Evolutionary conservation across 2,797 vertebrate genomes (phyloP).

Genomic region (Gymnoscopelus microlampas): DNA sequence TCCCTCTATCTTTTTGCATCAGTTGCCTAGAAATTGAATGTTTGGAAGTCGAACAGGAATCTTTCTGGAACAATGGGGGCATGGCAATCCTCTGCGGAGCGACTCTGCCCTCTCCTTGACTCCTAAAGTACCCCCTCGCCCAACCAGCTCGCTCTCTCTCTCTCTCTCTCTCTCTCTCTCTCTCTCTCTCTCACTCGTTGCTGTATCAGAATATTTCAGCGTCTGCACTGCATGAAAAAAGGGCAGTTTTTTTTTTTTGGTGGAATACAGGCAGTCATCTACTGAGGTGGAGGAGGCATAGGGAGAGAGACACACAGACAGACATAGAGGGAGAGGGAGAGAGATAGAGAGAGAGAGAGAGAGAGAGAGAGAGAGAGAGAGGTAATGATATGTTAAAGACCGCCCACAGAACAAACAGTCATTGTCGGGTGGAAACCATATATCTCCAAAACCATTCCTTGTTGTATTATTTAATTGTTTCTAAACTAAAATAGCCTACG

Average conservation of each 20-base stretch:
- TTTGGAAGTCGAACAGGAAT: slow-evolving; percentile 53
- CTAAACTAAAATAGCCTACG: too few relatives aligned
- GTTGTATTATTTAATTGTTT: too few relatives aligned
- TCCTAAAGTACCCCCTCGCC: slow-evolving; percentile 45
- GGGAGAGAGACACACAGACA: slow-evolving; percentile 1
- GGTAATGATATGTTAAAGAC: slow-evolving; percentile 75
- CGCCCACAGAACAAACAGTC: slow-evolving; percentile 66
- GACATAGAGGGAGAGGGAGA: slow-evolving; percentile 34
- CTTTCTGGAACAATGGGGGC: slow-evolving; percentile 68
- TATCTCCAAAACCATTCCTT: too few relatives aligned
- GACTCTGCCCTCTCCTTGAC: slow-evolving; percentile 66
- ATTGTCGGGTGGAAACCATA: too few relatives aligned
- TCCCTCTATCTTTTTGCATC: slow-evolving; percentile 54
- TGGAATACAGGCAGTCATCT: slow-evolving; percentile 28
- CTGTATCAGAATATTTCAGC: not conserved
- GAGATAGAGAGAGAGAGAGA: slow-evolving; percentile 33
- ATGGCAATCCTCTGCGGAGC: slow-evolving; percentile 57
- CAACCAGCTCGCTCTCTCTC: not conserved
- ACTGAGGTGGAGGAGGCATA: slow-evolving; percentile 40
- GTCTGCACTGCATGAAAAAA: slow-evolving; percentile 34
- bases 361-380: slow-evolving; percentile 33
- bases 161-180: not conserved
- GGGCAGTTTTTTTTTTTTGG: slow-evolving; percentile 69
- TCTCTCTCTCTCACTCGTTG: not conserved
- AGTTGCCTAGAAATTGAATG: slow-evolving; percentile 68